phyloP scores from a whole-genome alignment of 2,797 vertebrate genomes.

The Euphonia xanthogaster region DNA sequence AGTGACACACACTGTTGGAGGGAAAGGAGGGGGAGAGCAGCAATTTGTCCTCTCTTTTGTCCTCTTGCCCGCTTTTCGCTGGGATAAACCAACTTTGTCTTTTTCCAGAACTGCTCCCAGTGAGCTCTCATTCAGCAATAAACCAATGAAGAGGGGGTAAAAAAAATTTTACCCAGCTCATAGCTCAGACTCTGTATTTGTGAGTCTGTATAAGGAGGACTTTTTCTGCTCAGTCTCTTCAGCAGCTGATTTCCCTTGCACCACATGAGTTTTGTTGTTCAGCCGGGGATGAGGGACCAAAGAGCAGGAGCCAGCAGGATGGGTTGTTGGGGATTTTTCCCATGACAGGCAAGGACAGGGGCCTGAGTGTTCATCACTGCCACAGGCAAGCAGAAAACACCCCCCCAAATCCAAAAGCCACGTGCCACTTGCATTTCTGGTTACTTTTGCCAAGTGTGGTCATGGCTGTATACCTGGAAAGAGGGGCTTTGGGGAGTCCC shows the following conservation, averaged over 20 bases:
- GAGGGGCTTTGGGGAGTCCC: neutral
- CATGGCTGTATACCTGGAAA: neutral
- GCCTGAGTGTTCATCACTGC: neutral
- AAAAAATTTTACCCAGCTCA: neutral
- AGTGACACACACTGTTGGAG: neutral
- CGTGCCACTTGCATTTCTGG: accelerated
- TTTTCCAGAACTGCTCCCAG: neutral
- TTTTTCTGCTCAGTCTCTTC: neutral
- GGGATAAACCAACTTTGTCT: neutral
- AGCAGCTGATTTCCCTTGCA: neutral
- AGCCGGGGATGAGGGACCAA: neutral
- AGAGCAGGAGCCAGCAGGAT: neutral
- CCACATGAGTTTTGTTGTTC: accelerated
- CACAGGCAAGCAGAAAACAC: neutral
- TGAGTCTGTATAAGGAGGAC: neutral
- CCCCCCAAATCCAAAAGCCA: neutral
- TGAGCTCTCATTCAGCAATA: neutral
- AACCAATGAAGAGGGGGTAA: neutral
- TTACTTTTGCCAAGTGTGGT: neutral
- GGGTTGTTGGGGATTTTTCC: neutral
- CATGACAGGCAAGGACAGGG: neutral
- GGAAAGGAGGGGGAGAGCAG: neutral
- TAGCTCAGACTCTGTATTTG: neutral
- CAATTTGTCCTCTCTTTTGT: neutral
- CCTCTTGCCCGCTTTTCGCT: neutral